Percentiles rank a stretch among this genome's conserved stretches.
These are phyloP conservation scores for Drosophila nebulosa DNA, from an alignment of 1,140 invertebrate genomes.

Conservation along the genomic window DNA sequence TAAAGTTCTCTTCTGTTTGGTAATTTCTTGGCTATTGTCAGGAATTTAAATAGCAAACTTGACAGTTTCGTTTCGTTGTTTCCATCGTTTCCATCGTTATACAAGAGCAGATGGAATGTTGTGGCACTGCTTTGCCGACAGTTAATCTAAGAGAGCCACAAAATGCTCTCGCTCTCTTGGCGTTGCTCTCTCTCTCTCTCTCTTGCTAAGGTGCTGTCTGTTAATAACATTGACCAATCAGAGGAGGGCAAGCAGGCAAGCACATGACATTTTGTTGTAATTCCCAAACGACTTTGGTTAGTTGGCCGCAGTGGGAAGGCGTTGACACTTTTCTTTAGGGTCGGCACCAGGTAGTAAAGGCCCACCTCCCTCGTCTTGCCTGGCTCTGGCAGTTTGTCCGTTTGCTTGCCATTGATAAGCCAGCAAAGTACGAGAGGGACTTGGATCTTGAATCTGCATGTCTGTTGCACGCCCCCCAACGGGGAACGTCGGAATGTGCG, in stretches of 20 bases:
- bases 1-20: background rate
- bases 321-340: slow-evolving; percentile 59
- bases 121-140: slow-evolving; percentile 21
- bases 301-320: slow-evolving; percentile 36
- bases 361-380: background rate
- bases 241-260: slow-evolving; percentile 24
- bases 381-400: slow-evolving; percentile 29
- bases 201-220: background rate
- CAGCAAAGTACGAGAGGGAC: slow-evolving; percentile 4
- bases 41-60: slow-evolving; percentile 2
- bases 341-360: slow-evolving; percentile 7
- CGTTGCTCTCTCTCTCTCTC: background rate
- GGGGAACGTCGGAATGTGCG: slow-evolving; percentile 14
- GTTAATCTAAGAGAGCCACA: slow-evolving; percentile 14
- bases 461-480: slow-evolving; percentile 39
- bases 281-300: slow-evolving; percentile 46
- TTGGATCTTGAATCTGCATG: slow-evolving; percentile 32
- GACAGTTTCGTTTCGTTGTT: too few relatives aligned
- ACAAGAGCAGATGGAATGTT: background rate
- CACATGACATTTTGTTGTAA: slow-evolving; percentile 55
- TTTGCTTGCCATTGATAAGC: slow-evolving; percentile 35
- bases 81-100: slow-evolving; percentile 10
- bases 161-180: background rate
- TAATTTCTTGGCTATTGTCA: background rate
- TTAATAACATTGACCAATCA: too few relatives aligned